phyloP scores from a whole-genome alignment of 2,113 vertebrate species.

The Aythya baeri region DNA sequence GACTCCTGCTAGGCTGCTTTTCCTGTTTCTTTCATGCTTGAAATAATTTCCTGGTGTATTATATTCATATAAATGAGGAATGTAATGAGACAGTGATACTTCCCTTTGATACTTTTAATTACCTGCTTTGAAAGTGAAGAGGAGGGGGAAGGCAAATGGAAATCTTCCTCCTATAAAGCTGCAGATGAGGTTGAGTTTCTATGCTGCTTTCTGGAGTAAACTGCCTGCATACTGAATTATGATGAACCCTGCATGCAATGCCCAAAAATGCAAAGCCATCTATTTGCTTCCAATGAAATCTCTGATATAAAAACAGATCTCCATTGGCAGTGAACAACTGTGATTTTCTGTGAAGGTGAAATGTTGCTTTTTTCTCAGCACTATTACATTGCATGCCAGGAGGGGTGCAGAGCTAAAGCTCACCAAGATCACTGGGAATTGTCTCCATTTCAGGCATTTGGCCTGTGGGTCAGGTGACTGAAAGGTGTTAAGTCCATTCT shows the following conservation, averaged over 20 bases:
- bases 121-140: slow-evolving; percentile 24
- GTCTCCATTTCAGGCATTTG: neutral
- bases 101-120: slow-evolving; percentile 74
- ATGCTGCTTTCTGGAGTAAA: neutral
- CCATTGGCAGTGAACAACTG: neutral
- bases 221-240: neutral
- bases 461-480: neutral
- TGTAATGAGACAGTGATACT: slow-evolving; percentile 67
- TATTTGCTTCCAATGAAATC: neutral
- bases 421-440: neutral
- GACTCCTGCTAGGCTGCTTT: neutral
- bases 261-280: neutral
- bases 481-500: neutral
- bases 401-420: neutral
- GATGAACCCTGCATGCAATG: neutral
- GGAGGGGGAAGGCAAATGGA: neutral
- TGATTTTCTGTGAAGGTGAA: neutral
- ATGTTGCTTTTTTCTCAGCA: neutral
- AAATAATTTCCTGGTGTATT: slow-evolving; percentile 73
- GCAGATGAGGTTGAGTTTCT: neutral
- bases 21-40: slow-evolving; percentile 12
- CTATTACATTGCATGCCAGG: neutral
- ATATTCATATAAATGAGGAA: slow-evolving; percentile 67
- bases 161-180: neutral
- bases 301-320: neutral